phyloP scores from a whole-genome alignment of 2,113 vertebrate species.

The Pyrgilauda ruficollis region DNA sequence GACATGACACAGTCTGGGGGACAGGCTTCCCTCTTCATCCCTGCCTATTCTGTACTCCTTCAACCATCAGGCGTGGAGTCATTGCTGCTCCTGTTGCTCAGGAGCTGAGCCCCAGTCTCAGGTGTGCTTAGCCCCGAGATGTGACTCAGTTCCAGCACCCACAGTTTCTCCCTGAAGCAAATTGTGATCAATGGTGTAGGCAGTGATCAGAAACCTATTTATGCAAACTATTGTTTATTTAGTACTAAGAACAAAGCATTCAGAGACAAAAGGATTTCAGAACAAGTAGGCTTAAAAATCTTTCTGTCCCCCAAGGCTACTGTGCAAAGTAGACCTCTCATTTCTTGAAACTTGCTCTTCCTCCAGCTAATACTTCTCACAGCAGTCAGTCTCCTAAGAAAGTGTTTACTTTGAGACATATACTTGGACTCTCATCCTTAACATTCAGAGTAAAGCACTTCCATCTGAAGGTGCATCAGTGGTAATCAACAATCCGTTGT shows the following conservation, averaged over 20 bases:
- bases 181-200: not conserved
- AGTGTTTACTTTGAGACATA: not conserved
- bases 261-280: constrained; percentile 2
- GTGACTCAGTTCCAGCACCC: not conserved
- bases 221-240: constrained; percentile 16
- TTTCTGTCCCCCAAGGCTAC: not conserved
- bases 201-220: constrained; percentile 17
- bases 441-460: not conserved
- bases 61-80: not conserved
- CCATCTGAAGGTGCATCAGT: not conserved
- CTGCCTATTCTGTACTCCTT: not conserved
- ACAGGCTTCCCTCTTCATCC: not conserved
- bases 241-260: not conserved
- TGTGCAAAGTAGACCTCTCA: not conserved
- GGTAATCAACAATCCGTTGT: not conserved
- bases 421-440: not conserved
- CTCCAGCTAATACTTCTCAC: not conserved
- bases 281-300: not conserved
- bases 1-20: not conserved
- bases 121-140: not conserved
- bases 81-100: not conserved
- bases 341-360: not conserved
- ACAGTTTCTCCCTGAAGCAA: not conserved
- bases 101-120: not conserved
- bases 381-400: not conserved